Percentiles rank a stretch among this genome's conserved stretches.
Evolutionary conservation across 2,888 invertebrate genomes (phyloP).

Genomic region (Neria commutata): DNA sequence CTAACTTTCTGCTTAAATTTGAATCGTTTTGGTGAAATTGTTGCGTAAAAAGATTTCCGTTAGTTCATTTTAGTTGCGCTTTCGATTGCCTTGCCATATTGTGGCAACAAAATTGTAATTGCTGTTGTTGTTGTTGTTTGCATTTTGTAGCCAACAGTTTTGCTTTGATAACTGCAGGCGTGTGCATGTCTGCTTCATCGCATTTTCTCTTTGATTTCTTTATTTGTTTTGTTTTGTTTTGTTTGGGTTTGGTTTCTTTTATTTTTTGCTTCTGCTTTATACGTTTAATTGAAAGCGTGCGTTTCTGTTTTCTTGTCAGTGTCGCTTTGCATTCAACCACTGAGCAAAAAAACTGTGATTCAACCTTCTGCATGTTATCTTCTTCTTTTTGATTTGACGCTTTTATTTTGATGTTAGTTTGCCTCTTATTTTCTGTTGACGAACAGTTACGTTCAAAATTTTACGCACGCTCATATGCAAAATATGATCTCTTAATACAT

Average conservation of each 20-base stretch:
- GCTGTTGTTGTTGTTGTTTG: conserved; percentile 32
- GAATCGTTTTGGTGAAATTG: conserved; percentile 41
- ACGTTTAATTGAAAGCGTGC: not conserved
- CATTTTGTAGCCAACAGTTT: conserved; percentile 29
- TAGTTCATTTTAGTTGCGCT: not conserved
- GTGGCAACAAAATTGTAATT: conserved; percentile 25
- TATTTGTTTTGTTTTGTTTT: conserved; percentile 18
- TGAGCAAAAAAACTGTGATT: too few relatives aligned
- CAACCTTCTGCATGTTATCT: too few relatives aligned
- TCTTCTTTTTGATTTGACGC: too few relatives aligned
- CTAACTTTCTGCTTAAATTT: conserved; percentile 4
- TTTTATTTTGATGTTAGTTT: too few relatives aligned
- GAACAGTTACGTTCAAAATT: too few relatives aligned
- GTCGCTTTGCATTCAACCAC: too few relatives aligned
- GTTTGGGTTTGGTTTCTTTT: not conserved
- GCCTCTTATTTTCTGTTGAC: too few relatives aligned
- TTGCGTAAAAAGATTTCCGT: conserved; percentile 32
- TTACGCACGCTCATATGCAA: too few relatives aligned
- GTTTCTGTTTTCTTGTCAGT: too few relatives aligned
- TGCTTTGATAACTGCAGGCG: conserved; percentile 20
- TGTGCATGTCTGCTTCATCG: conserved; percentile 18
- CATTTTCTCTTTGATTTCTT: conserved; percentile 26
- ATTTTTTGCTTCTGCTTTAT: not conserved
- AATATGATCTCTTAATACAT: too few relatives aligned
- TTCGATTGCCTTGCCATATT: too few relatives aligned